Percentiles rank a stretch among this genome's conserved stretches.
Conservation (phyloP, 2,888 invertebrate genomes). For the Euclidia mi region DNA sequence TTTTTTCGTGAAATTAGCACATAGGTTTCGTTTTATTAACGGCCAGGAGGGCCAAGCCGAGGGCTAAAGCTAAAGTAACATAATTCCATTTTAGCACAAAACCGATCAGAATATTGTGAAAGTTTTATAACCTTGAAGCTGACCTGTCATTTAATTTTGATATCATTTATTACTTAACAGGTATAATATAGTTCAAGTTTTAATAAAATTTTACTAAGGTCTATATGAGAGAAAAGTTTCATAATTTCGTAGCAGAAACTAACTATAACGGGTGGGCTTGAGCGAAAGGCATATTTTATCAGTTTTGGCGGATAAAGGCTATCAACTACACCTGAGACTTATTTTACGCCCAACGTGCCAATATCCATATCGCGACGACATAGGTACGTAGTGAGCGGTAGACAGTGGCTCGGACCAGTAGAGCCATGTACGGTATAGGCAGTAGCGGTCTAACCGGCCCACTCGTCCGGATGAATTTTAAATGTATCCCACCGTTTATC, state of each 20-base stretch:
- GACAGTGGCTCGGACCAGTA: conserved; percentile 15
- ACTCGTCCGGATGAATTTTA: conserved; percentile 58
- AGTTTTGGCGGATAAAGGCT: conserved; percentile 86
- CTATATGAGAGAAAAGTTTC: conserved; percentile 53
- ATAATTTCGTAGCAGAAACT: conserved; percentile 71
- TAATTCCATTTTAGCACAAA: no score
- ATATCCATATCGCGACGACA: conserved; percentile 75
- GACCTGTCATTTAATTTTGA: conserved; percentile 5
- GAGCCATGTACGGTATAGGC: conserved; percentile 13
- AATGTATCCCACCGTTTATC: no score
- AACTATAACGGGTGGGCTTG: conserved; percentile 70
- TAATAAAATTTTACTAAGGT: conserved; percentile 18
- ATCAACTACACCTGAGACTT: conserved; percentile 88
- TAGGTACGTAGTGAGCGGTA: conserved; percentile 37
- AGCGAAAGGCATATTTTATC: conserved; percentile 82
- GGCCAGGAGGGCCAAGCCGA: no score
- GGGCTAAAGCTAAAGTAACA: no score
- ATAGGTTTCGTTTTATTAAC: no score
- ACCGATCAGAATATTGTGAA: no score
- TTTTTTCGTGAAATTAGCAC: no score
- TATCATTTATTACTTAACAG: conserved; percentile 15
- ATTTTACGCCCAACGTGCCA: conserved; percentile 86
- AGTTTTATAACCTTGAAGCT: no score
- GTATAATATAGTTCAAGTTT: conserved; percentile 10
- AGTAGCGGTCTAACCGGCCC: conserved; percentile 36